Base-by-base conservation (phyloP, 2,888 invertebrate genomes). In the Sphecodes monilicornis region DNA sequence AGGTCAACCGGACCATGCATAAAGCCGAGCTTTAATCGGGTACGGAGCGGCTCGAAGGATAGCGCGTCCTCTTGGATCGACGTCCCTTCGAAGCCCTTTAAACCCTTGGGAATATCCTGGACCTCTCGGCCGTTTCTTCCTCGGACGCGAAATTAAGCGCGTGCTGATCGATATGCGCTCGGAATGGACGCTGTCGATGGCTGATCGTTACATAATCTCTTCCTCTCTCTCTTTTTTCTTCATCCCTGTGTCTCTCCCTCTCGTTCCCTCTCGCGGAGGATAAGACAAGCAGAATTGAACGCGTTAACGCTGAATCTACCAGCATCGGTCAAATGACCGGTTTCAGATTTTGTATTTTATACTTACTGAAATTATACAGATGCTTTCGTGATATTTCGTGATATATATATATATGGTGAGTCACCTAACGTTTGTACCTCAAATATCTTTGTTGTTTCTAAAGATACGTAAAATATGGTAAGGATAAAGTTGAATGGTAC, bases 201-300 rank as follows among this genome's bases (percentile, higher is more conserved):
- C 29, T 57, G 79, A 79, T 86, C 85, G 79, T 86, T 86, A 82
- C 71, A 43, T 82, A 86, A 86, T 82, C 73, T 57, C 69, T 32
- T 29, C 32, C 16, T 32, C 64, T 64, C 32, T 32, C 32, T 29
- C 26, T 29, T 16, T 18, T 50, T 18, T 50, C 46, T 50, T 18
- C 18, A 13, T 50, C 46, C 4, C 46, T 46, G 10, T 46, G 8
- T 46, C 16, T 16, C 57, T 1, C 5, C 16, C 1, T 2, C 60
- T 60, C 29, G 8, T 11, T 26, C 13, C 1, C 13, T 8, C 32
- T 22, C 8, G 18, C 1, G 32, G 29, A 22, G 32, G 64, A 10
- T 18, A 32, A 64, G 64, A 32, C 64, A 32, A 29, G 18, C 18
- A 50, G 29, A 71, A 26, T 46, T 50, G 29, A 46, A 71, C 46